These are phyloP conservation scores for Sarcophaga peregrina DNA, from an alignment of 1,140 invertebrate species.

Conservation along the genomic window DNA sequence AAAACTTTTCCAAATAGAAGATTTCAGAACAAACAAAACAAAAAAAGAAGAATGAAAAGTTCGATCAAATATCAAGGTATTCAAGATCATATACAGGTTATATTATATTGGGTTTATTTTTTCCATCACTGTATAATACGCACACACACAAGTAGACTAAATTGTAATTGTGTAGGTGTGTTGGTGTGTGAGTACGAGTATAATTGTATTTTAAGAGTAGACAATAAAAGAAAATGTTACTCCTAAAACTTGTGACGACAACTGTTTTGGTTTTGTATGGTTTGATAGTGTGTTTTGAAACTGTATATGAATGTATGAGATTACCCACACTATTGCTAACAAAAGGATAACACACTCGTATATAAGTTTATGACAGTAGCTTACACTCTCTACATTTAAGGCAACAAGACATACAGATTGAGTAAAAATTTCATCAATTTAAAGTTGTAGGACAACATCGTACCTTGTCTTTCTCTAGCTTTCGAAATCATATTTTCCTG, in stretches of 20 bases:
- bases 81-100: no score
- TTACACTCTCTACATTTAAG: neutral
- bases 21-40: no score
- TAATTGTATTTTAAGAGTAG: no score
- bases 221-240: neutral
- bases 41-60: no score
- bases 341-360: neutral
- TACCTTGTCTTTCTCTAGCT: neutral
- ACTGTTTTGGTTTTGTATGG: neutral
- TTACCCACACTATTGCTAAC: neutral
- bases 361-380: neutral
- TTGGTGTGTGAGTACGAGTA: neutral
- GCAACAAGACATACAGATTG: neutral
- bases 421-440: slow-evolving; percentile 5
- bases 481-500: neutral
- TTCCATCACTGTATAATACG: no score
- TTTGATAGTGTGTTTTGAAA: neutral
- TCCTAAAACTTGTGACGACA: slow-evolving; percentile 6
- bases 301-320: neutral
- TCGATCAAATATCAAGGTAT: no score
- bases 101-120: no score
- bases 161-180: neutral
- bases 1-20: no score
- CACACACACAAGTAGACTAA: no score
- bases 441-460: neutral